Evolutionary conservation across 2,797 vertebrate species (phyloP).

Genomic region (Tachyglossus aculeatus): DNA sequence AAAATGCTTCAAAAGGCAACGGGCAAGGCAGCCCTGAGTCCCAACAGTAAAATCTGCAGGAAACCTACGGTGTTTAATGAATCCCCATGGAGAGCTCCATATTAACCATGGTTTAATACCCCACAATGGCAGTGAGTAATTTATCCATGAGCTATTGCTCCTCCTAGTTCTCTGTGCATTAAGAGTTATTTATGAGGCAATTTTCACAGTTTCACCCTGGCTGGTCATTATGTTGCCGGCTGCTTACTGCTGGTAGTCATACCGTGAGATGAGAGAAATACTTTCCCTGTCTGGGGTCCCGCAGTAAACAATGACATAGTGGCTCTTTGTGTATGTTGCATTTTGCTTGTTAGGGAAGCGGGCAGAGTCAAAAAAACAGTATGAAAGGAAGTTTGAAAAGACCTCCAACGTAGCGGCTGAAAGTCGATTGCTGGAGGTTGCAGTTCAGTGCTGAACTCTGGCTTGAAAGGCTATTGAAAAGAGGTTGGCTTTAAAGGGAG

Average conservation of each 20-base stretch:
- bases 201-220: slow-evolving; percentile 73
- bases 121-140: slow-evolving; percentile 70
- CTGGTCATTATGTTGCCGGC: slow-evolving; percentile 70
- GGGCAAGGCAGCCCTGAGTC: slow-evolving; percentile 28
- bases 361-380: background rate
- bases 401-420: background rate
- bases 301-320: background rate
- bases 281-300: background rate
- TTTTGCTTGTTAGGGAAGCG: background rate
- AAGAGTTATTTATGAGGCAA: slow-evolving; percentile 76
- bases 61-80: slow-evolving; percentile 70
- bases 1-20: slow-evolving; percentile 17
- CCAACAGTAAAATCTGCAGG: slow-evolving; percentile 47
- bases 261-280: slow-evolving; percentile 43
- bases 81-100: slow-evolving; percentile 65
- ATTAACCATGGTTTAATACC: slow-evolving; percentile 71
- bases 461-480: background rate
- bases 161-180: slow-evolving; percentile 64
- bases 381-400: background rate
- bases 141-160: slow-evolving; percentile 65
- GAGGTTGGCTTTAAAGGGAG: background rate
- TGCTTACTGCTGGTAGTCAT: slow-evolving; percentile 54
- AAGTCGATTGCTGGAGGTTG: background rate
- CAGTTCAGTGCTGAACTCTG: background rate
- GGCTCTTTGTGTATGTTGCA: background rate